These are phyloP conservation scores for Heliconius hortense DNA, from an alignment of 2,888 invertebrate species.

Conservation along the genomic window DNA sequence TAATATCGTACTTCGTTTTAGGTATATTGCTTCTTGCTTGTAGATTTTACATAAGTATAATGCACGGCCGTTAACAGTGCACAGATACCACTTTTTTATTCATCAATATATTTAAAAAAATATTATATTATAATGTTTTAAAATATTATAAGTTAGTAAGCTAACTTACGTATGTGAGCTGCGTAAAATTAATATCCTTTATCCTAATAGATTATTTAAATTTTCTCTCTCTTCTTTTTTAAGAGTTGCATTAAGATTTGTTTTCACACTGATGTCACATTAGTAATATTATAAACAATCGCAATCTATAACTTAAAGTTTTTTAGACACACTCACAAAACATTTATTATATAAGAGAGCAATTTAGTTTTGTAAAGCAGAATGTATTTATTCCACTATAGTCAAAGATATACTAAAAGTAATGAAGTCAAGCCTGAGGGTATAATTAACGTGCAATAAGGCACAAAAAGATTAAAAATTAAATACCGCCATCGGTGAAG, in stretches of 20 bases:
- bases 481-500: conserved; percentile 41
- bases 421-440: conserved; percentile 38
- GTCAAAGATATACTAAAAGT: conserved; percentile 36
- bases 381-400: conserved; percentile 28
- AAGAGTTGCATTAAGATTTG: no score
- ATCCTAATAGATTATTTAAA: neutral
- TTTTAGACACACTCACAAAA: neutral
- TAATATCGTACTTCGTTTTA: conserved; percentile 51
- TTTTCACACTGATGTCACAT: no score
- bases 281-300: neutral
- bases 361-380: neutral
- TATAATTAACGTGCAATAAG: conserved; percentile 42
- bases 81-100: neutral
- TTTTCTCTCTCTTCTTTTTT: no score
- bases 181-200: neutral
- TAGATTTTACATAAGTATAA: conserved; percentile 1
- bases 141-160: neutral
- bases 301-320: neutral
- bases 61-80: neutral
- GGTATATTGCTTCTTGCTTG: conserved; percentile 50
- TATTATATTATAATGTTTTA: neutral
- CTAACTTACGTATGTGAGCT: neutral
- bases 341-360: neutral
- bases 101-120: neutral
- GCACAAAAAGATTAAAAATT: conserved; percentile 44